A percentile compares a stretch with the other conserved stretches of the same genome.
These are phyloP conservation scores for Melanotaenia boesemani DNA, from an alignment of 2,797 vertebrate species.

Conservation along the genomic window DNA sequence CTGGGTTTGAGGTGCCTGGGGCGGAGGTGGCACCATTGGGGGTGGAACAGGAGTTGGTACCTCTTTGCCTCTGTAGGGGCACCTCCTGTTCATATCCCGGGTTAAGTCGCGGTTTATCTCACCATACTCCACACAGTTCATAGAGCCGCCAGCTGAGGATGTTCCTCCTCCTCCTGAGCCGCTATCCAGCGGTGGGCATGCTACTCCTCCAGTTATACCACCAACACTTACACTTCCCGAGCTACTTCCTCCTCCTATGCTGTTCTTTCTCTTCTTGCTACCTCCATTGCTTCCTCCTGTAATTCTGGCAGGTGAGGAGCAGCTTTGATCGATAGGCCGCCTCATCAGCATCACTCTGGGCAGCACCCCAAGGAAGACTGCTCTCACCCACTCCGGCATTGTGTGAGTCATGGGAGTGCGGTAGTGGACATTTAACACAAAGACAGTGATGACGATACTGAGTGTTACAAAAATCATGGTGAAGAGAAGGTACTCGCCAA, in stretches of 20 bases:
- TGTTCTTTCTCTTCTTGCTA: constrained; percentile 71
- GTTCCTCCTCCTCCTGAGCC: constrained; percentile 53
- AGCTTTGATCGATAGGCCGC: constrained; percentile 85
- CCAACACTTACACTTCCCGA: constrained; percentile 73
- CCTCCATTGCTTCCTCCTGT: constrained; percentile 36
- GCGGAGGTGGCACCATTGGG: constrained; percentile 54
- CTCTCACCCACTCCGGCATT: constrained; percentile 91
- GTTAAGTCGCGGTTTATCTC: constrained; percentile 71
- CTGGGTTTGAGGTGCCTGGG: constrained; percentile 55
- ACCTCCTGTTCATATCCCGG: constrained; percentile 75
- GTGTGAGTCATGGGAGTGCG: constrained; percentile 91
- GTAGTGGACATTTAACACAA: constrained; percentile 95
- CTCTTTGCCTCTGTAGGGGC: constrained; percentile 81
- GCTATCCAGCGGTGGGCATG: constrained; percentile 57
- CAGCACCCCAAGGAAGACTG: constrained; percentile 86
- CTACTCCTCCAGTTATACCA: constrained; percentile 76
- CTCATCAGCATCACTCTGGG: constrained; percentile 91
- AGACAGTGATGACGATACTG: constrained; percentile 94
- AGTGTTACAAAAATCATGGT: constrained; percentile 98
- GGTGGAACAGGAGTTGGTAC: constrained; percentile 79
- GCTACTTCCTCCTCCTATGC: constrained; percentile 68
- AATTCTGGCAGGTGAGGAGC: constrained; percentile 55
- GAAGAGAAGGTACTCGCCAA: constrained; percentile 95
- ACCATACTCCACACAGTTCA: constrained; percentile 79
- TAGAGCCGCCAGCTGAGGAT: constrained; percentile 59